Conservation (phyloP, 2,113 vertebrate genomes). For the Chelonoidis abingdonii region DNA sequence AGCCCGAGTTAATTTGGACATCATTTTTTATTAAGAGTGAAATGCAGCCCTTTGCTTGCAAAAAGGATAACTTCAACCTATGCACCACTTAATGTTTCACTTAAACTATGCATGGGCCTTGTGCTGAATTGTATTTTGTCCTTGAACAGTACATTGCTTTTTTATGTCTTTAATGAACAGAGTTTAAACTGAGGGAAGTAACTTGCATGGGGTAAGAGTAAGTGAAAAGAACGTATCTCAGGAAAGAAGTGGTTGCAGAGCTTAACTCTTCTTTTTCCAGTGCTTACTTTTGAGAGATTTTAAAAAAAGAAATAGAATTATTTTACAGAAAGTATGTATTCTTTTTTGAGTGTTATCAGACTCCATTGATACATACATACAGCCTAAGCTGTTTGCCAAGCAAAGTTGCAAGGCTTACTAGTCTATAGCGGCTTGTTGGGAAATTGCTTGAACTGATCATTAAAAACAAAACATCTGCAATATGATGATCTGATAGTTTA, state of each 20-base stretch:
- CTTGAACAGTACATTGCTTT: too few species aligned
- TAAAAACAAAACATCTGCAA: background rate
- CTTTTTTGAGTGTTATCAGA: background rate
- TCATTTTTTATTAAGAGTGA: background rate
- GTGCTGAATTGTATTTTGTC: too few species aligned
- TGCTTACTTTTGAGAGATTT: background rate
- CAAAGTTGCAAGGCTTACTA: background rate
- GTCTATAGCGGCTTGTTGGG: too few species aligned
- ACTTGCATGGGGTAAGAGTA: too few species aligned
- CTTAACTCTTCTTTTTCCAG: too few species aligned
- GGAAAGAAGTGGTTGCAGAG: too few species aligned
- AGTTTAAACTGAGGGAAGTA: too few species aligned
- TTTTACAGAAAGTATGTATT: fast-evolving
- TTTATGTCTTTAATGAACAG: too few species aligned
- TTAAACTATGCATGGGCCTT: too few species aligned
- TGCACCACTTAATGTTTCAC: background rate
- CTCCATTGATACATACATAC: background rate
- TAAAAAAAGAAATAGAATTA: background rate
- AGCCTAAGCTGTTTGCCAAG: background rate
- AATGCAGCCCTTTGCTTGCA: background rate
- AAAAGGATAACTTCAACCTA: background rate
- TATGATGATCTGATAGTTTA: too few species aligned
- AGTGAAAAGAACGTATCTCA: too few species aligned
- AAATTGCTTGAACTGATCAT: background rate
- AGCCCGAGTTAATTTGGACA: background rate